phyloP scores from a whole-genome alignment of 1,140 invertebrate species.

The Coenobita brevimanus region DNA sequence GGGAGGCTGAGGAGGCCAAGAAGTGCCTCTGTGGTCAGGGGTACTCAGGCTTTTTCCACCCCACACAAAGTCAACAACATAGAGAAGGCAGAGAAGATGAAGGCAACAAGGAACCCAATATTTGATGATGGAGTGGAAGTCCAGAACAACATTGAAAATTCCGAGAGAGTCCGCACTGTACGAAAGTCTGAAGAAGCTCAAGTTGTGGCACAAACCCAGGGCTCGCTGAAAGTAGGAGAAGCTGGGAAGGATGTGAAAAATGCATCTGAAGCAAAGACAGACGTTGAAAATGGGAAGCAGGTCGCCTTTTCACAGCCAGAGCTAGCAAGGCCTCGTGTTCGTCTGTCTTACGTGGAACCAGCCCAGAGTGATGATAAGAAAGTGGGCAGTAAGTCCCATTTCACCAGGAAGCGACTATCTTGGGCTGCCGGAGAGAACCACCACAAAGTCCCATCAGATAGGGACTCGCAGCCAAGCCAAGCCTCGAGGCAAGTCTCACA shows the following conservation, averaged over 20 bases:
- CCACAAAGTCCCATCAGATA: too few relatives aligned
- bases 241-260: neutral
- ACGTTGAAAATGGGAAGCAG: neutral
- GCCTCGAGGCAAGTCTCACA: too few relatives aligned
- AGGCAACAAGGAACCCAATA: neutral
- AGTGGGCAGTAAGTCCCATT: too few relatives aligned
- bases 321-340: constrained; percentile 18
- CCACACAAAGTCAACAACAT: constrained; percentile 55
- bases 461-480: too few relatives aligned
- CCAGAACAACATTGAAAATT: constrained; percentile 36
- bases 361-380: neutral
- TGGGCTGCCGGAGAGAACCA: too few relatives aligned
- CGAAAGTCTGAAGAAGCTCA: neutral
- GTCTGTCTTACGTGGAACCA: constrained; percentile 49
- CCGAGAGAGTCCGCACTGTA: constrained; percentile 9
- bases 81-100: constrained; percentile 53
- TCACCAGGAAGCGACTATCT: too few relatives aligned
- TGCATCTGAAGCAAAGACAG: neutral
- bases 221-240: neutral
- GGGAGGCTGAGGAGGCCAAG: neutral
- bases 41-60: constrained; percentile 27
- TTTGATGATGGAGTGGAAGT: constrained; percentile 6
- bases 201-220: neutral
- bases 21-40: constrained; percentile 51
- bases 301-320: neutral